A percentile compares a stretch with the other conserved stretches of the same genome.
Conservation (phyloP, 2,888 invertebrate species). For the Frankliniella intonsa region DNA sequence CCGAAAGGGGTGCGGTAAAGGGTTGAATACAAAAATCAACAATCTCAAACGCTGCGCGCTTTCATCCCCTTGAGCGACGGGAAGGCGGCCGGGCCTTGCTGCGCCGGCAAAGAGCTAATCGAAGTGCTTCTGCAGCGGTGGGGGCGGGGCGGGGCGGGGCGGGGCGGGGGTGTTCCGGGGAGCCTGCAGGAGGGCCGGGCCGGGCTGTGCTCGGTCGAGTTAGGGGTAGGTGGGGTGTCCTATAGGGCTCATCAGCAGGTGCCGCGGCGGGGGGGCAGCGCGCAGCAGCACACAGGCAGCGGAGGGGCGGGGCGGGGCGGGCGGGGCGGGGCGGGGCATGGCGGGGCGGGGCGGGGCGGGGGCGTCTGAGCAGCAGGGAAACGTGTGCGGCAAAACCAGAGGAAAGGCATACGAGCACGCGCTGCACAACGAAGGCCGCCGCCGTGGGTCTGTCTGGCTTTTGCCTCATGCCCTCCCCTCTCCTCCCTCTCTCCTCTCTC, state of each 20-base stretch:
- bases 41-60: slow-evolving; percentile 11
- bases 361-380: no score
- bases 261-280: neutral
- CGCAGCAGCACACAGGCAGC: neutral
- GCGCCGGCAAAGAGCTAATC: neutral
- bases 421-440: no score
- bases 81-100: neutral
- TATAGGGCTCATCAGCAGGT: no score
- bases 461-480: no score
- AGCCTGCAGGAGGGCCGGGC: neutral
- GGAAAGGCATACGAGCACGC: no score
- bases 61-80: slow-evolving; percentile 17
- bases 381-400: no score
- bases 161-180: neutral
- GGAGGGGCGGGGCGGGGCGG: no score
- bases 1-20: neutral
- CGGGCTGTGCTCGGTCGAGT: neutral
- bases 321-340: no score
- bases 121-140: neutral
- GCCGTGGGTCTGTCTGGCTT: no score
- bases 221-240: neutral
- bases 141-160: neutral
- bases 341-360: no score
- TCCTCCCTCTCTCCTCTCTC: no score
- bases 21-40: slow-evolving; percentile 27